Conservation (phyloP, 1,140 invertebrate species). For the Drosophila micromelanica region DNA sequence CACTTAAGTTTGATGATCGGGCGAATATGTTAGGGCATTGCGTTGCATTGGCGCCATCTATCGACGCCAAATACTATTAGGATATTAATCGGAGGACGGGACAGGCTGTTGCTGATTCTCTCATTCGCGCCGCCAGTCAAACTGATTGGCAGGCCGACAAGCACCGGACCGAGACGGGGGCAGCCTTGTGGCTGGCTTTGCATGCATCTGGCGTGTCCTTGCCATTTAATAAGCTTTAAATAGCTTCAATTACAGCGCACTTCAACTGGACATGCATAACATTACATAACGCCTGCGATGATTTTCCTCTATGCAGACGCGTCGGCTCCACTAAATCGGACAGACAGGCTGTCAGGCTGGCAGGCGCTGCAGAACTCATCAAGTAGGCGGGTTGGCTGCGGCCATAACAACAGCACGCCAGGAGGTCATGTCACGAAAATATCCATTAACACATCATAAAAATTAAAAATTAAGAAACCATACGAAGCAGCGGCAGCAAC, state of each 20-base stretch:
- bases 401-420: slow-evolving; percentile 62
- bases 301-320: slow-evolving; percentile 16
- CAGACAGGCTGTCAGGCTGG: slow-evolving; percentile 33
- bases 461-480: slow-evolving; percentile 83
- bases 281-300: slow-evolving; percentile 61
- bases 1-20: slow-evolving; percentile 74
- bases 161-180: slow-evolving; percentile 14
- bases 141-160: slow-evolving; percentile 54
- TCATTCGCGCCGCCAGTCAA: slow-evolving; percentile 23
- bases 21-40: slow-evolving; percentile 43
- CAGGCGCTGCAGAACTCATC: slow-evolving; percentile 60
- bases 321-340: slow-evolving; percentile 40
- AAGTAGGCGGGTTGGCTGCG: slow-evolving; percentile 47
- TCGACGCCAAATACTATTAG: slow-evolving; percentile 31
- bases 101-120: slow-evolving; percentile 3
- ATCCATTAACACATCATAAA: slow-evolving; percentile 83
- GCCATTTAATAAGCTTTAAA: slow-evolving; percentile 71
- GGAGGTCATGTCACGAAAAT: slow-evolving; percentile 82
- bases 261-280: slow-evolving; percentile 34
- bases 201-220: slow-evolving; percentile 59
- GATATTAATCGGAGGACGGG: slow-evolving; percentile 27
- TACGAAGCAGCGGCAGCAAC: slow-evolving; percentile 49
- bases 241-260: slow-evolving; percentile 72
- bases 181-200: slow-evolving; percentile 56
- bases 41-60: slow-evolving; percentile 56